Conservation (phyloP, 2,888 invertebrate genomes). For the Athripsodes cinereus region DNA sequence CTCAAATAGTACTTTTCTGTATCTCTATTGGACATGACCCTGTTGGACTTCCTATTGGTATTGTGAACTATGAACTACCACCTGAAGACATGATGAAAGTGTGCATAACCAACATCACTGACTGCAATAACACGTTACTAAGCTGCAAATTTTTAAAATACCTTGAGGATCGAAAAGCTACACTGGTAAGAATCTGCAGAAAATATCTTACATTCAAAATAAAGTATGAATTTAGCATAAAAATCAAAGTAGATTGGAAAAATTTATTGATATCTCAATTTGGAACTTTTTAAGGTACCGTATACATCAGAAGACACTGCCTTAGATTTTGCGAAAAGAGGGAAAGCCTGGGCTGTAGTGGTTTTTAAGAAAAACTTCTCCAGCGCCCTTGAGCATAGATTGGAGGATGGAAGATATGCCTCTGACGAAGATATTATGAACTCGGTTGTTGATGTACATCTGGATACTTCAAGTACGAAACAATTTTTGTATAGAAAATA, state of each 20-base stretch:
- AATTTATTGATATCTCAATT: neutral
- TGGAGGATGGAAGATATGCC: constrained; percentile 54
- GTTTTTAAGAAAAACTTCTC: constrained; percentile 74
- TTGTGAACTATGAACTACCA: constrained; percentile 72
- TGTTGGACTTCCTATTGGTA: constrained; percentile 64
- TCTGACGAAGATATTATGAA: constrained; percentile 52
- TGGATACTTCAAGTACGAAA: constrained; percentile 79
- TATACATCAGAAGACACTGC: constrained; percentile 57
- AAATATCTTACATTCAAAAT: neutral
- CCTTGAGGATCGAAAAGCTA: constrained; percentile 59
- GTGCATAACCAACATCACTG: constrained; percentile 43
- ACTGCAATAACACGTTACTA: constrained; percentile 60
- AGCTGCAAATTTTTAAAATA: constrained; percentile 74
- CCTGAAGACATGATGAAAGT: constrained; percentile 43
- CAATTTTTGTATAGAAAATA: neutral
- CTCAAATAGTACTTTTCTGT: constrained; percentile 84
- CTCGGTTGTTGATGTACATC: constrained; percentile 63
- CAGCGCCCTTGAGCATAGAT: constrained; percentile 54
- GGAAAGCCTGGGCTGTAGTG: constrained; percentile 71
- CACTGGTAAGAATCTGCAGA: too few species aligned
- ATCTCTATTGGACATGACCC: constrained; percentile 86
- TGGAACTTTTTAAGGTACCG: constrained; percentile 36
- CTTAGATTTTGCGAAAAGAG: constrained; percentile 58
- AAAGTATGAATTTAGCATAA: neutral
- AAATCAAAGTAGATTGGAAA: too few species aligned